Percentiles rank a stretch among this genome's conserved stretches.
These are phyloP conservation scores for Synergus japonicus DNA, from an alignment of 2,888 invertebrate species.

Conservation along the genomic window DNA sequence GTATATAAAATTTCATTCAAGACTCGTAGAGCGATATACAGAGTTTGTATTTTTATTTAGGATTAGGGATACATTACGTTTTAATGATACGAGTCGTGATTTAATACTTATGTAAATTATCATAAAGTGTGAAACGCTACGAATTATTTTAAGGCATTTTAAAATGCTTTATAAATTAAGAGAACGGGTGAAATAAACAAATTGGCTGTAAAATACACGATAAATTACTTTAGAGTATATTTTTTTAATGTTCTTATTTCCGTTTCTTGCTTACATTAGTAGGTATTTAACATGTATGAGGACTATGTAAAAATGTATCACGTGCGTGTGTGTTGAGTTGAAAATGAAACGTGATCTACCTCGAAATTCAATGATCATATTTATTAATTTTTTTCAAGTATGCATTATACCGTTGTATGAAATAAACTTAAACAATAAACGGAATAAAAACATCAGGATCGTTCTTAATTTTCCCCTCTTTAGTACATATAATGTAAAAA, in stretches of 20 bases:
- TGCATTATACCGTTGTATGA: conserved; percentile 29
- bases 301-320: conserved; percentile 26
- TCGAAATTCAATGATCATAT: conserved; percentile 17
- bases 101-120: conserved; percentile 35
- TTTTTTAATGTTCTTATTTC: conserved; percentile 37
- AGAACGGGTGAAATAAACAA: conserved; percentile 1
- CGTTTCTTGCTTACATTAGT: conserved; percentile 24
- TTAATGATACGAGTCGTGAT: conserved; percentile 18
- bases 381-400: conserved; percentile 28
- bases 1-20: conserved; percentile 50
- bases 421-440: conserved; percentile 28
- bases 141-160: conserved; percentile 25
- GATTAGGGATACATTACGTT: conserved; percentile 42
- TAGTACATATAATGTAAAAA: too few species aligned
- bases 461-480: neutral
- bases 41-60: conserved; percentile 51
- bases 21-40: conserved; percentile 2
- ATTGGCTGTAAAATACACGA: conserved; percentile 27
- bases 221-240: conserved; percentile 31
- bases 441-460: neutral
- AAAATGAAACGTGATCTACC: conserved; percentile 17
- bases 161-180: conserved; percentile 1
- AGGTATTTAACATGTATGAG: neutral
- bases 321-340: neutral
- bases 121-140: conserved; percentile 9